Percentiles rank a stretch among this genome's conserved stretches.
Conservation (phyloP, 1,140 invertebrate species). For the Mercenaria mercenaria region DNA sequence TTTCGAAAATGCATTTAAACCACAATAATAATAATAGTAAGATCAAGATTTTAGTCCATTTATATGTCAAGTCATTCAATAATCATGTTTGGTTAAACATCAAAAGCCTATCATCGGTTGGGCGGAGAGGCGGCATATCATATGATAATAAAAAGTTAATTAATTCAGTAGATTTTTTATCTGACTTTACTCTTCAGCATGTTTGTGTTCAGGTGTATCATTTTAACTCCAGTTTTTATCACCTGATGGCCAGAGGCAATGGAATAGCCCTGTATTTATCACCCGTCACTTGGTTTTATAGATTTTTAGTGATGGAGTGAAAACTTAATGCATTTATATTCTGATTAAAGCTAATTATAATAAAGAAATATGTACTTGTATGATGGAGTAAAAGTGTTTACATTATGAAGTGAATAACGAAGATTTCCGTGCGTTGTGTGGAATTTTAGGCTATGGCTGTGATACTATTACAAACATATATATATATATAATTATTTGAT, state of each 20-base stretch:
- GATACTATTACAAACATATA: not conserved
- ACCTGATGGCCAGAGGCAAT: slow-evolving; percentile 1
- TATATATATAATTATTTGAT: not conserved
- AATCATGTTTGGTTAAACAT: too few relatives aligned
- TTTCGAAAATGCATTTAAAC: too few relatives aligned
- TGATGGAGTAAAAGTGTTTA: not conserved
- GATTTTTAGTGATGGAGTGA: not conserved
- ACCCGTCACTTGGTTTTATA: not conserved
- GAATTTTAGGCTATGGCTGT: too few relatives aligned
- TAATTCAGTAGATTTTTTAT: slow-evolving; percentile 21
- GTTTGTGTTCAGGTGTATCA: slow-evolving; percentile 12
- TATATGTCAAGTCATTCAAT: too few relatives aligned
- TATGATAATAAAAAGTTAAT: not conserved
- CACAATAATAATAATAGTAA: too few relatives aligned
- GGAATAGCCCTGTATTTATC: not conserved
- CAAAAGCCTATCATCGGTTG: too few relatives aligned
- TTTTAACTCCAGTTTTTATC: not conserved
- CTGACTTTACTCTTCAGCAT: not conserved
- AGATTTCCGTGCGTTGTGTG: not conserved
- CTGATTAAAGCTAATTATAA: not conserved
- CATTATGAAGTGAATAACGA: not conserved
- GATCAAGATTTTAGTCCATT: too few relatives aligned
- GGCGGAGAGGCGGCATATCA: not conserved
- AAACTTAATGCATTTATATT: not conserved
- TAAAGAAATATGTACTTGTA: not conserved